Conservation (phyloP, 2,797 vertebrate genomes). For the Telmatherina bonti region DNA sequence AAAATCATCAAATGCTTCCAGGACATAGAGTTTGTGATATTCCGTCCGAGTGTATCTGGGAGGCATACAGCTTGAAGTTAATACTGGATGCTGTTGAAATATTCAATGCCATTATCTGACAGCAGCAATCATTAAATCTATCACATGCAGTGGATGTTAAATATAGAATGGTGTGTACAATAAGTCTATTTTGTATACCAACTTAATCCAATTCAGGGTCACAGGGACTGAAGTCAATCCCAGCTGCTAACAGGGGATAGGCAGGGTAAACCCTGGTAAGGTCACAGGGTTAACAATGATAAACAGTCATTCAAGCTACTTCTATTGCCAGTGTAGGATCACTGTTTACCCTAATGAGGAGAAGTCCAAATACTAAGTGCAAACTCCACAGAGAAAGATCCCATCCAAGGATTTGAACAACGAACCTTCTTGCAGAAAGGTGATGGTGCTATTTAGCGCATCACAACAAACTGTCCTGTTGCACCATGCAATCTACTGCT, state of each 20-base stretch:
- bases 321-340: neutral
- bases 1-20: conserved; percentile 30
- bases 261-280: conserved; percentile 8
- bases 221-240: neutral
- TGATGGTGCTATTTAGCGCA: too few species aligned
- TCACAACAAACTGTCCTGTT: too few species aligned
- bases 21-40: conserved; percentile 17
- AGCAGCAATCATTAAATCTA: conserved; percentile 4
- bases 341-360: neutral
- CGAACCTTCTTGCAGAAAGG: too few species aligned
- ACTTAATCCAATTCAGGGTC: neutral
- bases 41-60: conserved; percentile 3
- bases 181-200: neutral
- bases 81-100: neutral
- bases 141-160: neutral
- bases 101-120: neutral
- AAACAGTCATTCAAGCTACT: neutral
- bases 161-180: conserved; percentile 4
- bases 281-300: neutral
- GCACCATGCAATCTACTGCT: too few species aligned
- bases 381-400: too few species aligned
- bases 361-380: too few species aligned
- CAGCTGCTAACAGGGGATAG: neutral
- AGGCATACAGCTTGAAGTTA: neutral
- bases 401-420: too few species aligned